Evolutionary conservation across 2,113 vertebrate species (phyloP).

Genomic region (Columba livia): DNA sequence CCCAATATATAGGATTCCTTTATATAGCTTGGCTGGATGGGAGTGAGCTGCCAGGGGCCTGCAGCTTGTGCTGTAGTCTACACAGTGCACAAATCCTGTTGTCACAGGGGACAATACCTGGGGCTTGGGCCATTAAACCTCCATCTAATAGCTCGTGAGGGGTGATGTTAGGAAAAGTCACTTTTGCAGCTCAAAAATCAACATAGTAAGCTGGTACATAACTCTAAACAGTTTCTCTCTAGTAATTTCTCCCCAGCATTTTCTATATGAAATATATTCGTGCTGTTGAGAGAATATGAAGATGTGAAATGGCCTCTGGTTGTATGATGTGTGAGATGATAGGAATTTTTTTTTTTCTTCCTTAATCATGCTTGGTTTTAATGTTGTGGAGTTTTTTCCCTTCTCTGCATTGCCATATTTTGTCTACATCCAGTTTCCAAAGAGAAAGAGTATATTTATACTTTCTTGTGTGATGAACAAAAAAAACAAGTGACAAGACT

Average conservation of each 20-base stretch:
- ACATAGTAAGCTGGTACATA: background rate
- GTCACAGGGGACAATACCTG: background rate
- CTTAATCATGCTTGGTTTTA: background rate
- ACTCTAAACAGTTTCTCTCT: background rate
- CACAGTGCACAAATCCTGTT: background rate
- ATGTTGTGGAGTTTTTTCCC: background rate
- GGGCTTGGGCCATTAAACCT: background rate
- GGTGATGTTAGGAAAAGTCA: background rate
- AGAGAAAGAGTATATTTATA: background rate
- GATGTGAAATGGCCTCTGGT: background rate
- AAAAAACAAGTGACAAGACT: background rate
- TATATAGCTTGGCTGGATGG: background rate
- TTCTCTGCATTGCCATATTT: background rate
- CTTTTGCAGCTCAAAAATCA: background rate
- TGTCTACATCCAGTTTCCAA: background rate
- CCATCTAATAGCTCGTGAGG: background rate
- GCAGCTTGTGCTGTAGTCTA: background rate
- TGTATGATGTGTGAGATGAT: background rate
- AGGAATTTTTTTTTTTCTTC: background rate
- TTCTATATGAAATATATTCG: background rate
- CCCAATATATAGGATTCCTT: background rate
- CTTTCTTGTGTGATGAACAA: background rate
- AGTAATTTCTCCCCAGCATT: background rate
- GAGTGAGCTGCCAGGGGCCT: background rate
- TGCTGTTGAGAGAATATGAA: background rate